phyloP scores from a whole-genome alignment of 1,140 invertebrate genomes.

The Panagrolaimus sp. region DNA sequence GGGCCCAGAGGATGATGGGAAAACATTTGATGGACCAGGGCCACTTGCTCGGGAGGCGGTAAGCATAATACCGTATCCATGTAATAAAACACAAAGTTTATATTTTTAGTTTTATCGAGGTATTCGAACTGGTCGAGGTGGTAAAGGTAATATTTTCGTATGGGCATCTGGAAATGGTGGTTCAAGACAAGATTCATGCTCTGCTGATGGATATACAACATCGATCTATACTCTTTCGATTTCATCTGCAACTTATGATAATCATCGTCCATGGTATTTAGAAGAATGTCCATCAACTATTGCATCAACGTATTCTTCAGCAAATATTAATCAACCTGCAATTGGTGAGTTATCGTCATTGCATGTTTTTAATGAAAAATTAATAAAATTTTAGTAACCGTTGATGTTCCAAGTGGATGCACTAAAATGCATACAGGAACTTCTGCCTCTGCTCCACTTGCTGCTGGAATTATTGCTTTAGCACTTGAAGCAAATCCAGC shows the following conservation, averaged over 20 bases:
- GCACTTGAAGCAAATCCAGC: constrained; percentile 66
- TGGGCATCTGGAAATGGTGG: constrained; percentile 99
- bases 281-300: constrained; percentile 93
- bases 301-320: constrained; percentile 89
- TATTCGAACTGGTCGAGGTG: constrained; percentile 72
- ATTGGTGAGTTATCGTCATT: too few relatives aligned
- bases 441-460: constrained; percentile 65
- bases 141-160: constrained; percentile 98
- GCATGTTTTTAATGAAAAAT: constrained; percentile 70
- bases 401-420: constrained; percentile 57
- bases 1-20: constrained; percentile 94
- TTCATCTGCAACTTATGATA: constrained; percentile 84
- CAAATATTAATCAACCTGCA: constrained; percentile 76
- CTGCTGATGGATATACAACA: constrained; percentile 97
- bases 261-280: constrained; percentile 87
- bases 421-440: constrained; percentile 63
- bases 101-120: constrained; percentile 22
- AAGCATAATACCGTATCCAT: constrained; percentile 66
- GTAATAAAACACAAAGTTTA: constrained; percentile 24
- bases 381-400: constrained; percentile 27
- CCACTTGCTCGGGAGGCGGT: constrained; percentile 79
- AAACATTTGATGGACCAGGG: constrained; percentile 90
- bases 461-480: constrained; percentile 65
- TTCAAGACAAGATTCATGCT: constrained; percentile 88
- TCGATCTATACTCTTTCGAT: constrained; percentile 96